A percentile compares a stretch with the other conserved stretches of the same genome.
phyloP scores from a whole-genome alignment of 2,888 invertebrate genomes.

The Clistopyga incitator region DNA sequence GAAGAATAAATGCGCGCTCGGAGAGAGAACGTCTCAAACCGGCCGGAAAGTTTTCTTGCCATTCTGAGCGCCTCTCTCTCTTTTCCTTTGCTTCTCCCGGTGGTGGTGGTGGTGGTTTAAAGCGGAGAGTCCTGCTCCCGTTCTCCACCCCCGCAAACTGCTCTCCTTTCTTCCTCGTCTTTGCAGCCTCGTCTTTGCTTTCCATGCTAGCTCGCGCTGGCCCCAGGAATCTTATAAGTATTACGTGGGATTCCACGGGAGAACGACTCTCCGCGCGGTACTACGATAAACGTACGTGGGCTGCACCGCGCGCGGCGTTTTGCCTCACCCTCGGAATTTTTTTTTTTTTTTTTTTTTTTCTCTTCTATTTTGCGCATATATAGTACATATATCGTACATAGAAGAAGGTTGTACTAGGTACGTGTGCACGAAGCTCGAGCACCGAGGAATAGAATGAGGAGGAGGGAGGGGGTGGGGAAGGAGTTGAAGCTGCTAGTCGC shows the following conservation, averaged over 20 bases:
- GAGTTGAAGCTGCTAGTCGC: slow-evolving; percentile 62
- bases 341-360: slow-evolving; percentile 12
- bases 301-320: neutral
- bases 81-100: slow-evolving; percentile 24
- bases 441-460: slow-evolving; percentile 34
- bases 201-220: slow-evolving; percentile 31
- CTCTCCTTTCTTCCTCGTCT: slow-evolving; percentile 19
- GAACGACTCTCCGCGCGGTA: slow-evolving; percentile 49
- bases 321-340: slow-evolving; percentile 26
- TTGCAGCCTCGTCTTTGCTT: slow-evolving; percentile 7
- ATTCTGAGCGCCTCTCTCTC: slow-evolving; percentile 18
- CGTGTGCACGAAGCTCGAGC: slow-evolving; percentile 50
- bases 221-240: slow-evolving; percentile 64
- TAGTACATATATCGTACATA: slow-evolving; percentile 37
- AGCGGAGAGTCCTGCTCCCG: slow-evolving; percentile 10
- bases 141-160: no score
- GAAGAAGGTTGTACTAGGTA: slow-evolving; percentile 38
- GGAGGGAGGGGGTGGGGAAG: slow-evolving; percentile 16
- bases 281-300: slow-evolving; percentile 63
- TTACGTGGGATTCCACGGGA: slow-evolving; percentile 60
- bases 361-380: slow-evolving; percentile 18
- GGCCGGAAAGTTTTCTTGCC: slow-evolving; percentile 58
- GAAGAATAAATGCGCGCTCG: slow-evolving; percentile 43
- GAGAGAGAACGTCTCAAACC: slow-evolving; percentile 57
- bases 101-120: no score